Evolutionary conservation across 1,140 invertebrate genomes (phyloP), one percentile per base, ranked within the genome.

Genomic region (Calliphora vicina): DNA sequence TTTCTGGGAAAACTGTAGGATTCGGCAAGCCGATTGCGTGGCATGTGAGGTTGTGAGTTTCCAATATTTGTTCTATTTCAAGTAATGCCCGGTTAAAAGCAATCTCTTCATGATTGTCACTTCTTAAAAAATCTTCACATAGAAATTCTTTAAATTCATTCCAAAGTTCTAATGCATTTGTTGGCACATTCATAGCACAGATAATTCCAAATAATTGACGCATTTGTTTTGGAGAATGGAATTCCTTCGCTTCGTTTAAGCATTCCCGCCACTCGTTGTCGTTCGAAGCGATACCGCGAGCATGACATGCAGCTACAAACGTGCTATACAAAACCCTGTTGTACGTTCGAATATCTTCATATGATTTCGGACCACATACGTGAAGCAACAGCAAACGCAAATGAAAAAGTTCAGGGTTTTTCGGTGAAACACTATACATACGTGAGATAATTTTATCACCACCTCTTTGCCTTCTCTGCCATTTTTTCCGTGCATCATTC

Each of bases 121-220:
- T n/a, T 25, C 76, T 45, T 8, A 80, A 25, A n/a, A 80, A 80
- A 42, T 80, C 76, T 80, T 80, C 76, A 45, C 29, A 43, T 43
- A 45, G 1, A n/a, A n/a, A n/a, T 43, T 8, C 42, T 74, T 74
- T 74, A 27, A 74, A 74, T 29, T 74, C 72, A 74, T 74, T 80
- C 76, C 76, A 80, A 8, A 43, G 12, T 45, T 17, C 1, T 23
- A 80, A 45, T 4, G 76, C 76, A 80, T 8, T 80, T 20, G 76
- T 45, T 43, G 76, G 76, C 13, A 80, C 10, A 80, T 80, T 80
- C 43, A 80, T 23, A n/a, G 29, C 35, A 80, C 76, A 80, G 23
- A 80, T 80, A 10, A 45, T 12, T 4, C 1, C 76, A 80, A 80
- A 80, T 43, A 80, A 43, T 45, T 80, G 29, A 6, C 76, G 8